Conservation (phyloP, 2,113 vertebrate genomes). For the Crotalus tigris region DNA sequence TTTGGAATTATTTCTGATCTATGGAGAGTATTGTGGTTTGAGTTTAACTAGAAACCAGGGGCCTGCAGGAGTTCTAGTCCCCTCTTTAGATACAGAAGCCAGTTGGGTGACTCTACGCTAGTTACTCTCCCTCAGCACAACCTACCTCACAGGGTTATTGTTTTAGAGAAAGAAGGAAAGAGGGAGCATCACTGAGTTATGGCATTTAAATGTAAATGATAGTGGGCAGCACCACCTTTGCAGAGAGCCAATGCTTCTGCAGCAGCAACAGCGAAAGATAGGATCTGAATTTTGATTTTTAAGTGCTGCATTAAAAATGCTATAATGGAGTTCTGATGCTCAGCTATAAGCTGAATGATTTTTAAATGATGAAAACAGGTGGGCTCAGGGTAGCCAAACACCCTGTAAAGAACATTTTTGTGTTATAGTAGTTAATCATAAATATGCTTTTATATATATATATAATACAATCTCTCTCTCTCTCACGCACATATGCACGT, state of each 20-base stretch:
- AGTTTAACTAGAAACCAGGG: too few species aligned
- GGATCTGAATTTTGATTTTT: background rate
- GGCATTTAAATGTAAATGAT: background rate
- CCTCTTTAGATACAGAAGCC: too few species aligned
- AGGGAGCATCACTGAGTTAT: background rate
- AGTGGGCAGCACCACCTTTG: background rate
- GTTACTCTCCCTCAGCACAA: too few species aligned
- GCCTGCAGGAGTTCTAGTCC: too few species aligned
- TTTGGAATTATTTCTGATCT: too few species aligned
- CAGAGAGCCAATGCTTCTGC: too few species aligned
- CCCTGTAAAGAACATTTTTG: background rate
- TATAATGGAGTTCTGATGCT: background rate
- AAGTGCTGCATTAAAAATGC: background rate
- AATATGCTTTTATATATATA: background rate
- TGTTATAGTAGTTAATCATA: background rate
- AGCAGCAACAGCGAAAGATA: background rate
- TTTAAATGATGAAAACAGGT: background rate
- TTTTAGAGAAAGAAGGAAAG: too few species aligned
- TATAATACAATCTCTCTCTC: background rate
- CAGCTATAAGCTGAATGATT: background rate
- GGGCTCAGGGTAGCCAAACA: background rate
- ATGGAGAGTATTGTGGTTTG: too few species aligned
- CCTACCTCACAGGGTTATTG: too few species aligned
- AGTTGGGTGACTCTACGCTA: too few species aligned
- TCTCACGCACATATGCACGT: background rate